Conservation (phyloP, 2,888 invertebrate genomes). For the Thera obeliscata region DNA sequence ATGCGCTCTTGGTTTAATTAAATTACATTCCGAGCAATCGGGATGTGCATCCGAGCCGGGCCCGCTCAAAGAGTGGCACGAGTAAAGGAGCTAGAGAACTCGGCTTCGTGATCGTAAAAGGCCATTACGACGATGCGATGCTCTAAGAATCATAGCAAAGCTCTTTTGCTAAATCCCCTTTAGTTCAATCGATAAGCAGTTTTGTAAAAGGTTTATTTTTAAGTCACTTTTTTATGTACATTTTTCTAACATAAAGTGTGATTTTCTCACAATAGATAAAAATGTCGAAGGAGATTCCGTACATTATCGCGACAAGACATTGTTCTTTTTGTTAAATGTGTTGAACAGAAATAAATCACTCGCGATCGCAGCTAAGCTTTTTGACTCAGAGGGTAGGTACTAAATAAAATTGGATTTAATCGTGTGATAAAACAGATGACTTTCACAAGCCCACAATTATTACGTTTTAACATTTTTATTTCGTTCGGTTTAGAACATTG, state of each 20-base stretch:
- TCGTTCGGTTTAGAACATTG: slow-evolving; percentile 19
- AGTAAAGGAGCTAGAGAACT: slow-evolving; percentile 22
- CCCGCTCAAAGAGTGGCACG: slow-evolving; percentile 51
- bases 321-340: slow-evolving; percentile 44
- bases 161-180: slow-evolving; percentile 14
- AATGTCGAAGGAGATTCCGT: slow-evolving; percentile 37
- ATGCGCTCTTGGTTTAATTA: slow-evolving; percentile 72
- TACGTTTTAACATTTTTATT: slow-evolving; percentile 27
- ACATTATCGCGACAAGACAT: slow-evolving; percentile 45
- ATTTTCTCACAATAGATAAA: slow-evolving; percentile 18
- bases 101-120: slow-evolving; percentile 33
- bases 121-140: slow-evolving; percentile 31
- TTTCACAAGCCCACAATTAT: slow-evolving; percentile 31
- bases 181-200: slow-evolving; percentile 13
- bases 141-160: slow-evolving; percentile 27
- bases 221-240: not conserved
- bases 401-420: slow-evolving; percentile 52
- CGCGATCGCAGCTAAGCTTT: slow-evolving; percentile 46
- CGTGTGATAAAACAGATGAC: slow-evolving; percentile 42
- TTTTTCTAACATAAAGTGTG: not conserved
- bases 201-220: slow-evolving; percentile 3
- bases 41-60: slow-evolving; percentile 52
- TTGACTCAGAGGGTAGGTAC: slow-evolving; percentile 43
- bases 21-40: slow-evolving; percentile 66
- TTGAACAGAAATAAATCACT: slow-evolving; percentile 49